Evolutionary conservation across 2,113 vertebrate genomes (phyloP).

Genomic region (Alaudala cheleensis): DNA sequence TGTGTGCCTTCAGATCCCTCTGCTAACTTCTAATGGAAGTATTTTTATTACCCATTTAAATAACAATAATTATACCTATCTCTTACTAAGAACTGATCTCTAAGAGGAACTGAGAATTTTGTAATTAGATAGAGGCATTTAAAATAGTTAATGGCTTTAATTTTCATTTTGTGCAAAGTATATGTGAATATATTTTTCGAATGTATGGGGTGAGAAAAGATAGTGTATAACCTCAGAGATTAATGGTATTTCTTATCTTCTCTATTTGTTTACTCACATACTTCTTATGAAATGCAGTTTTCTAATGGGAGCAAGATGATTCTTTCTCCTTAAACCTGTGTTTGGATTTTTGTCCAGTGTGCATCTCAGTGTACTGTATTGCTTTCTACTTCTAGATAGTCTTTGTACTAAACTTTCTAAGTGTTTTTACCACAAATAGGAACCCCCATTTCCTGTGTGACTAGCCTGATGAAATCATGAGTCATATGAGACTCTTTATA

Average conservation of each 20-base stretch:
- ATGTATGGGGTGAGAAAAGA: background rate
- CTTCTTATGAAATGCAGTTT: background rate
- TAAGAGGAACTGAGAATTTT: background rate
- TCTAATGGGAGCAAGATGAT: background rate
- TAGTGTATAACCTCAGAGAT: background rate
- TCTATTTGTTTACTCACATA: background rate
- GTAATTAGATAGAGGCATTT: background rate
- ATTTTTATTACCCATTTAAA: background rate
- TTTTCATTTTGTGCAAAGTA: background rate
- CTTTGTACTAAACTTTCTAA: background rate
- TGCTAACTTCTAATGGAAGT: background rate
- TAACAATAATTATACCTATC: background rate
- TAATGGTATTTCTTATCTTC: background rate
- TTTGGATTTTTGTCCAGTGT: background rate
- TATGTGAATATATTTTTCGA: background rate
- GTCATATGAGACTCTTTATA: background rate
- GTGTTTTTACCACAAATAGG: background rate
- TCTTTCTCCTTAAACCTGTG: background rate
- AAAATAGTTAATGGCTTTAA: background rate
- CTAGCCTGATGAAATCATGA: background rate
- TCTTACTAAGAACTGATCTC: background rate
- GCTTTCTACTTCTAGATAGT: background rate
- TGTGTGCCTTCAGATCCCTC: background rate
- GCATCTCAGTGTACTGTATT: background rate
- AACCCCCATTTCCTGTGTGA: background rate